Evolutionary conservation across 2,888 invertebrate genomes (phyloP).

Genomic region (Ligdia adustata): DNA sequence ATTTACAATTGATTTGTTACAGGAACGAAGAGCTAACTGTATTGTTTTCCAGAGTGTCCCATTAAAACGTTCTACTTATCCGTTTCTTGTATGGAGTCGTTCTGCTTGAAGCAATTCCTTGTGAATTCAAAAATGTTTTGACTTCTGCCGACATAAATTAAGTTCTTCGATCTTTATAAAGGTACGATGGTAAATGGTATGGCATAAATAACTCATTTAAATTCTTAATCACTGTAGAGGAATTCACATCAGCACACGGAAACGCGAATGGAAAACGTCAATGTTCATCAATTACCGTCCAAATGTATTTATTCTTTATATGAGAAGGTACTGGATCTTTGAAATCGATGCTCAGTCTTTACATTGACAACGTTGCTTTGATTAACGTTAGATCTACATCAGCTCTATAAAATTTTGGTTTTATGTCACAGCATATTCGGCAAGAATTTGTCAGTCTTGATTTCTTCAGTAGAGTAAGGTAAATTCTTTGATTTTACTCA

Average conservation of each 20-base stretch:
- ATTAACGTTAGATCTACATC: too few species aligned
- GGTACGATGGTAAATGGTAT: conserved; percentile 4
- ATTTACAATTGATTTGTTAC: too few species aligned
- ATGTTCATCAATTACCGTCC: conserved; percentile 34
- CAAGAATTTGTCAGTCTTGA: too few species aligned
- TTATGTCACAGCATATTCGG: too few species aligned
- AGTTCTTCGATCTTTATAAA: conserved; percentile 5
- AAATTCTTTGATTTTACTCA: too few species aligned
- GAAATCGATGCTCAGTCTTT: too few species aligned
- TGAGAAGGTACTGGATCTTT: background rate
- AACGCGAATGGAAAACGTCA: conserved; percentile 33
- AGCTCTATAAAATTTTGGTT: too few species aligned
- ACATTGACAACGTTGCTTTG: too few species aligned
- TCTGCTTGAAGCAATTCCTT: conserved; percentile 3
- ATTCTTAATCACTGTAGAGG: conserved; percentile 3
- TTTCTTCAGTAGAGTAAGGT: too few species aligned
- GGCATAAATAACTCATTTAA: background rate
- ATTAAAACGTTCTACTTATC: conserved; percentile 28
- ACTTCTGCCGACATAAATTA: conserved; percentile 3
- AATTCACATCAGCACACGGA: conserved; percentile 11
- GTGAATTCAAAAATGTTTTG: background rate
- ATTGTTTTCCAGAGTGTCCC: conserved; percentile 32
- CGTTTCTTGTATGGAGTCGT: conserved; percentile 13
- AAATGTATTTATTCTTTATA: conserved; percentile 17
- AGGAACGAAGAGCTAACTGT: conserved; percentile 15